A percentile compares a stretch with the other conserved stretches of the same genome.
Conservation (phyloP, 1,140 invertebrate genomes). For the Penaeus indicus region DNA sequence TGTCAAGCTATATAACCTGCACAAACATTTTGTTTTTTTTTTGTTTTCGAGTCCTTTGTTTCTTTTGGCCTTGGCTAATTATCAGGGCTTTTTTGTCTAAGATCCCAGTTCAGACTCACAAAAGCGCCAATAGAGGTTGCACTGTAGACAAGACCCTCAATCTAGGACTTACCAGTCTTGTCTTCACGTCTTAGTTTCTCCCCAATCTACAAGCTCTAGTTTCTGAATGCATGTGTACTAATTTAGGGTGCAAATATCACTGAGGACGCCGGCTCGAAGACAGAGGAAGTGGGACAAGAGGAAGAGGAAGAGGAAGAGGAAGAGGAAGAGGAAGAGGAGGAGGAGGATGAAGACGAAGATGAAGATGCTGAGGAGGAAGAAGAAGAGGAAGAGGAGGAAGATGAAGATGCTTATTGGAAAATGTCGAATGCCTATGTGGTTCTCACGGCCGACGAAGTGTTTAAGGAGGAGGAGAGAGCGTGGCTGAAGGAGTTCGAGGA, state of each 20-base stretch:
- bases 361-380: slow-evolving; percentile 13
- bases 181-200: slow-evolving; percentile 29
- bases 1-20: slow-evolving; percentile 27
- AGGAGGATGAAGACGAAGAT: neutral
- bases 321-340: neutral
- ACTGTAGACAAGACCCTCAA: slow-evolving; percentile 43
- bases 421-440: slow-evolving; percentile 54
- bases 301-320: neutral
- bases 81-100: slow-evolving; percentile 36
- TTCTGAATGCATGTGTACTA: slow-evolving; percentile 60
- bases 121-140: slow-evolving; percentile 26
- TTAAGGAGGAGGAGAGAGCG: slow-evolving; percentile 37
- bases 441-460: slow-evolving; percentile 46
- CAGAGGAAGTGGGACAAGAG: neutral
- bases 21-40: neutral
- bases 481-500: slow-evolving; percentile 48
- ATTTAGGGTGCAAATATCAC: slow-evolving; percentile 49
- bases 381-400: neutral
- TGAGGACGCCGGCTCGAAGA: slow-evolving; percentile 30
- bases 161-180: slow-evolving; percentile 51
- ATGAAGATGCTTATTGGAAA: slow-evolving; percentile 53
- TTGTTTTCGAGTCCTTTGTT: slow-evolving; percentile 35
- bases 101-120: slow-evolving; percentile 24
- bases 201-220: slow-evolving; percentile 33
- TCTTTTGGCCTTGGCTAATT: slow-evolving; percentile 45